Conservation (phyloP, 2,113 vertebrate genomes). For the Mastomys coucha region DNA sequence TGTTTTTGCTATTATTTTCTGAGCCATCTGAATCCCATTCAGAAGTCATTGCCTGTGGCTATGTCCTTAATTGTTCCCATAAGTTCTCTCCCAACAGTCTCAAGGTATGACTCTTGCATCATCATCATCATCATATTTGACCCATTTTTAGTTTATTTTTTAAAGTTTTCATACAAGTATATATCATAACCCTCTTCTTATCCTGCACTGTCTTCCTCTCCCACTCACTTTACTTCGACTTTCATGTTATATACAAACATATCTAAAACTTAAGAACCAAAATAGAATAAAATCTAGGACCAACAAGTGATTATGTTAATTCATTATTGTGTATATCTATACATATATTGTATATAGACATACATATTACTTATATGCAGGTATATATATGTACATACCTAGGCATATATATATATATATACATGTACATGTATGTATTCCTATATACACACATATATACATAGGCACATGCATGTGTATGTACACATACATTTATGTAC, state of each 20-base stretch:
- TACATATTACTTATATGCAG: too few relatives aligned
- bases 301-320: background rate
- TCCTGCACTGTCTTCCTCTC: background rate
- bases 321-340: too few relatives aligned
- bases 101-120: background rate
- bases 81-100: background rate
- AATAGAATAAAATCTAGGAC: background rate
- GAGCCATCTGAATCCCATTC: background rate
- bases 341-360: too few relatives aligned
- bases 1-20: background rate
- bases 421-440: too few relatives aligned
- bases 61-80: background rate
- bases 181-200: background rate
- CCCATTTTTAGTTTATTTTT: background rate
- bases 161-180: background rate
- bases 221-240: background rate
- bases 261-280: background rate
- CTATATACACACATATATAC: too few relatives aligned
- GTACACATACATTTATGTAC: background rate
- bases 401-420: too few relatives aligned
- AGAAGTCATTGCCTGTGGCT: background rate
- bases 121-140: background rate
- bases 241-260: background rate
- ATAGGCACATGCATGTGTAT: too few relatives aligned
- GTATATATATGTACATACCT: too few relatives aligned